A percentile compares a stretch with the other conserved stretches of the same genome.
phyloP scores from a whole-genome alignment of 2,888 invertebrate genomes.

The Diaperis boleti region DNA sequence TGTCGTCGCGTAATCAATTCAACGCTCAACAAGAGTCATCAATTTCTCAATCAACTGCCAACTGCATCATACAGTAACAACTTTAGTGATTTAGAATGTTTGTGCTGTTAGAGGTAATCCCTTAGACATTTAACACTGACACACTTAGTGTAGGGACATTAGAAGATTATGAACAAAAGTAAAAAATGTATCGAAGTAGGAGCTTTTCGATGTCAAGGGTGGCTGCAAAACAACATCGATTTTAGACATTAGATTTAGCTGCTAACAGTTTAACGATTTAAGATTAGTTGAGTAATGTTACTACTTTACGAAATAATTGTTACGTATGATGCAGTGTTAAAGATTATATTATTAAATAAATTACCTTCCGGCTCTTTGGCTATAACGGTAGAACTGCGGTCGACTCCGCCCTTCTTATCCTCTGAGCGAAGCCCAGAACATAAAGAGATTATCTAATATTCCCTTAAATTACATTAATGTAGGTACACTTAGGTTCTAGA shows the following conservation, averaged over 20 bases:
- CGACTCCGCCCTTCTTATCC: slow-evolving; percentile 93
- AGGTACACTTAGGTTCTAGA: slow-evolving; percentile 37
- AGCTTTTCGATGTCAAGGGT: too few species aligned
- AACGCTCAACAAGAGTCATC: slow-evolving; percentile 3
- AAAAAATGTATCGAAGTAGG: too few species aligned
- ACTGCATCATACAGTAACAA: slow-evolving; percentile 37
- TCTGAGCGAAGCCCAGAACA: slow-evolving; percentile 75
- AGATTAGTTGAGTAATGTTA: too few species aligned
- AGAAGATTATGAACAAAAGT: too few species aligned
- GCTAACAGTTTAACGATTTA: too few species aligned
- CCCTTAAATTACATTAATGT: slow-evolving; percentile 42
- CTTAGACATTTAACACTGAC: too few species aligned
- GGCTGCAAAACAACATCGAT: too few species aligned
- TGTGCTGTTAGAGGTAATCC: not conserved
- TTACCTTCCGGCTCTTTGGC: slow-evolving; percentile 94
- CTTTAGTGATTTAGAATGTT: not conserved
- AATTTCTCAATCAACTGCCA: slow-evolving; percentile 9
- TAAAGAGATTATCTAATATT: slow-evolving; percentile 67
- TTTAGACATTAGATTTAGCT: too few species aligned
- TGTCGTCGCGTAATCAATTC: slow-evolving; percentile 6
- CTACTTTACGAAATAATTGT: slow-evolving; percentile 42
- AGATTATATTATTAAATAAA: slow-evolving; percentile 45
- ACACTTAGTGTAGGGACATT: too few species aligned
- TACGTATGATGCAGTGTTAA: slow-evolving; percentile 49
- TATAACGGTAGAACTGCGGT: slow-evolving; percentile 94